Base-by-base conservation (phyloP, 1,140 invertebrate species). In the Harpegnathos saltator region DNA sequence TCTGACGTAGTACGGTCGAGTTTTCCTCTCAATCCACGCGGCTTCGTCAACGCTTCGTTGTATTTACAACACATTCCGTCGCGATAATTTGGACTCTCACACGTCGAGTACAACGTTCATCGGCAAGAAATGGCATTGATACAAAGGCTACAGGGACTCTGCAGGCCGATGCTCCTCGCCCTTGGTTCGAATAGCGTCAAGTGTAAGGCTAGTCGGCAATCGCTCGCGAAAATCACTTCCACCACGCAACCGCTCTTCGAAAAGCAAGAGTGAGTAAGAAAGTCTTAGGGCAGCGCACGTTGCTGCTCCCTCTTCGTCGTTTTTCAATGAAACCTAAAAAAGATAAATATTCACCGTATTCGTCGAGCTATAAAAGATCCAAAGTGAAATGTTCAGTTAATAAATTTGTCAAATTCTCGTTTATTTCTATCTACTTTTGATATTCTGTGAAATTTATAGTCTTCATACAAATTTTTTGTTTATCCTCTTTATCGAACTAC, bases 211-310 rank as follows among this genome's bases (percentile, higher is more conserved):
- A 81, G 62, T 61, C 56, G 24, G 3, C 19, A 73, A 65, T 50
- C 65, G 5, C 50, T 83, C 15, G 68, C 68, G 17, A 90, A 85
- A 71, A 17, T 19, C 44, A 78, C 83, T 0, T 92, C 88, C 0
- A 92, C 90, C 0, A 88, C 85, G 12, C 74, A 90, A 63, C 90
- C 90, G 0, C 81, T 86, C 24, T 82, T 54, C 5, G 87, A 92
- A 50, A 91, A 90, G 29, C 80, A 91, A 72, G 90, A 92, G 91
- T 92, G 81, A 90, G 90, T 87, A 73, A 69, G 61, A 58, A 59
- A 38, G 19, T 58, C 29, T 52, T 50, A 11, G 24, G 61, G 33
- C 29, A 73, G 59, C 65, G 29, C 59, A 59, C 52, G 11, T 14
- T 26, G 11, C 17, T 65, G 54, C 7, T 58, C 19, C 29, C 74